Evolutionary conservation across 1,140 invertebrate species (phyloP), one percentile per base, ranked within the genome.

Genomic region (Teleopsis dalmanni): DNA sequence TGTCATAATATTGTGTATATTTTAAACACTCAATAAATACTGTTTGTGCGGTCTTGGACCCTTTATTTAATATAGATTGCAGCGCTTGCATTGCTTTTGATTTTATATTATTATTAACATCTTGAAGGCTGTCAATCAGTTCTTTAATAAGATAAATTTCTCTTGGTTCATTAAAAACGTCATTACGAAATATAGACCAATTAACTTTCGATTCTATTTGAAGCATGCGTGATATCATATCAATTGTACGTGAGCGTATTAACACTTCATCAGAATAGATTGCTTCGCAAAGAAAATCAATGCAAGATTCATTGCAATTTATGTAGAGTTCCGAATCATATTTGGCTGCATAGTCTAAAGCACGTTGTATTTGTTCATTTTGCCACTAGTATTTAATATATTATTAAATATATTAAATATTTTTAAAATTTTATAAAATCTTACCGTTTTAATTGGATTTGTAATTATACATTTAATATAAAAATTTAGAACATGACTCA

Each of bases 301-400:
- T 35, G n/a, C 62, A 55, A 0, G 64, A 67, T 45, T 65, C 58
- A 23, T 70, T 70, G 31, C 67, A 70, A 18, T 64, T 67, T 13
- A 57, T 56, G 38, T 53, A 70, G 2, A 70, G 59, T 11, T 57
- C 59, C 11, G 63, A 54, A 54, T 70, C 67, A 35, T 70, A 70
- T 52, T 70, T 67, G 26, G 65, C 66, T 4, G 65, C 67, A 54
- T 64, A 67, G 13, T 57, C 60, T 35, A 70, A 54, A 16, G 62
- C 60, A 1, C 67, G 54, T 47, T 60, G 61, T 11, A 56, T 58
- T 35, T 70, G 62, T 0, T 38, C 51, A 3, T 9, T 37, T 42
- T 65, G 68, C 65, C 65, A 69, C 56, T 65, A 43, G 18, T 31
- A 25, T 18, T 27, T 6, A 23, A 6, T 36, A 33, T 33, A 38